Conservation (phyloP, 2,113 vertebrate genomes). For the Chaetorhynchus papuensis region DNA sequence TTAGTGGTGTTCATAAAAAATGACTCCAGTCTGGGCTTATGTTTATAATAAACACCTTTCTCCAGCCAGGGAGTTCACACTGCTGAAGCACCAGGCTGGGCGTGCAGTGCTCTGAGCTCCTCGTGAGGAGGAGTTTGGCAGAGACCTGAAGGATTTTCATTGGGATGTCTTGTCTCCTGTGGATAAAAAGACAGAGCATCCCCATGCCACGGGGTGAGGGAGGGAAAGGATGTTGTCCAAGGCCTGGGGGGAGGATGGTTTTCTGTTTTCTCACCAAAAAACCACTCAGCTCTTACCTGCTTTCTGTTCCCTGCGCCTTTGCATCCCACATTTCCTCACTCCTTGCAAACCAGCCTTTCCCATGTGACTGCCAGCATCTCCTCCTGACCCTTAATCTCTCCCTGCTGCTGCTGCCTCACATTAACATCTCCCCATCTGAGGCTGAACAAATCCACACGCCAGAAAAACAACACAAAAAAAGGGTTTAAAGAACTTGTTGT, state of each 20-base stretch:
- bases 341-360: background rate
- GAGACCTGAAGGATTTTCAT: background rate
- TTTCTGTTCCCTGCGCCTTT: background rate
- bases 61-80: background rate
- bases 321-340: background rate
- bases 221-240: background rate
- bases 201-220: background rate
- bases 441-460: slow-evolving; percentile 10
- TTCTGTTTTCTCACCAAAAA: background rate
- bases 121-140: background rate
- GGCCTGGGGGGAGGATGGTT: background rate
- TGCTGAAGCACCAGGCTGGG: background rate
- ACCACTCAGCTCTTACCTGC: background rate
- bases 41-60: background rate
- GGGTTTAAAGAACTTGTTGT: background rate
- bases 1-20: background rate
- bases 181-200: background rate
- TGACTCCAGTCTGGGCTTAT: background rate
- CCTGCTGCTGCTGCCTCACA: background rate
- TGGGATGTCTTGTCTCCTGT: background rate
- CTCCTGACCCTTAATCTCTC: background rate
- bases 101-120: background rate
- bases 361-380: background rate
- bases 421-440: slow-evolving; percentile 2
- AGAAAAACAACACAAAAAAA: background rate